A percentile compares a stretch with the other conserved stretches of the same genome.
Evolutionary conservation across 2,888 invertebrate species (phyloP).

Genomic region (Nomada goodeniana): DNA sequence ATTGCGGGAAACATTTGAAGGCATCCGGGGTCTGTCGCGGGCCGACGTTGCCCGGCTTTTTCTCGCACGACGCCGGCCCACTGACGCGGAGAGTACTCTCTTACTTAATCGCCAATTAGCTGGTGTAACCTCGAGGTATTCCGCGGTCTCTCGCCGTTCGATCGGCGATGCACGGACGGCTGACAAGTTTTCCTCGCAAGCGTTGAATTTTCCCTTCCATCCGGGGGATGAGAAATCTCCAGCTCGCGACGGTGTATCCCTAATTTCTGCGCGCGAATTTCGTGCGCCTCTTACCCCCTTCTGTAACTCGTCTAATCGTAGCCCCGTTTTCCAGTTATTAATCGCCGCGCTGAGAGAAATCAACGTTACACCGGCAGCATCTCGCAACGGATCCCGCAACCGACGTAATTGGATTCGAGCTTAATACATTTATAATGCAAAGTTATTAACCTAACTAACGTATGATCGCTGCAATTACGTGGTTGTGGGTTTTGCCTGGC

Average conservation of each 20-base stretch:
- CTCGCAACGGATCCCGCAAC: conserved; percentile 60
- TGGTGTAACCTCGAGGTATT: conserved; percentile 20
- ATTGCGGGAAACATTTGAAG: conserved; percentile 68
- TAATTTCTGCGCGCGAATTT: conserved; percentile 22
- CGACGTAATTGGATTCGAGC: conserved; percentile 75
- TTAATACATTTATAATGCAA: conserved; percentile 80
- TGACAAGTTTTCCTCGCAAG: background rate
- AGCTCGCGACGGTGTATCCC: background rate
- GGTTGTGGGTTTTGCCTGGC: conserved; percentile 75
- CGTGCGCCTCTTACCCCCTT: conserved; percentile 3
- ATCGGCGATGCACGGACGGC: background rate
- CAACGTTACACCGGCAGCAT: conserved; percentile 40
- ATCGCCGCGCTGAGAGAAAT: conserved; percentile 22
- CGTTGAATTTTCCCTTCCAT: background rate
- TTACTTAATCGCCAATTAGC: conserved; percentile 26
- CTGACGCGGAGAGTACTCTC: conserved; percentile 45
- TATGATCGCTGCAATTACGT: conserved; percentile 77
- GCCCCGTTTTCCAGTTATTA: conserved; percentile 43
- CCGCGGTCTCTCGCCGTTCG: background rate
- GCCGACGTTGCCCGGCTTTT: conserved; percentile 39
- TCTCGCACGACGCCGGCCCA: conserved; percentile 42
- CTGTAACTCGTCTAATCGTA: background rate
- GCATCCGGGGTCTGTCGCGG: conserved; percentile 54
- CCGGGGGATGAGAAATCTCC: too few species aligned
- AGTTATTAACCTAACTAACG: conserved; percentile 77